Conservation (phyloP, 2,797 vertebrate genomes). For the Clamator glandarius region DNA sequence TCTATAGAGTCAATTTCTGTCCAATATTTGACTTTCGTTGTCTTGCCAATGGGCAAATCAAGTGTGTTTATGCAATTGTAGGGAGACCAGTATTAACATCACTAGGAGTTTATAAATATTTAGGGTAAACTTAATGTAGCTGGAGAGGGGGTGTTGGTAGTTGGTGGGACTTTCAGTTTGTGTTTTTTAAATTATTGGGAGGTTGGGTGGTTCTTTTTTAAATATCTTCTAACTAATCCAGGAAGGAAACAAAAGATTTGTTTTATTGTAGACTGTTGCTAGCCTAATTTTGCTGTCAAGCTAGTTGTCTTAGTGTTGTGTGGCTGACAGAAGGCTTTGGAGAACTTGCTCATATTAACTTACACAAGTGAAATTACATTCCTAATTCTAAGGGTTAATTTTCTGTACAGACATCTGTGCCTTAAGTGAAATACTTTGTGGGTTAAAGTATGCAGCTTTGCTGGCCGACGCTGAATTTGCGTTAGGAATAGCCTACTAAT, state of each 20-base stretch:
- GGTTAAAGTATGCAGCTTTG: not conserved
- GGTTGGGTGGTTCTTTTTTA: not conserved
- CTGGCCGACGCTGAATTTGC: not conserved
- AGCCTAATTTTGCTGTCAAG: rapidly evolving
- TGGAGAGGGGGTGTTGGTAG: not conserved
- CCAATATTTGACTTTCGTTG: not conserved
- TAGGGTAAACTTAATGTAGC: not conserved
- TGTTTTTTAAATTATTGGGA: not conserved
- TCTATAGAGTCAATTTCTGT: not conserved
- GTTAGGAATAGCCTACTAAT: not conserved
- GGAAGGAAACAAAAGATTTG: not conserved
- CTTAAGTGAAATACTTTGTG: not conserved
- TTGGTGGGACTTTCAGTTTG: not conserved
- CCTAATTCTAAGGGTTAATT: not conserved
- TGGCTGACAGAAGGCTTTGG: not conserved
- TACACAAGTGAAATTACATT: not conserved
- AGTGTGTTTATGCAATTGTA: not conserved
- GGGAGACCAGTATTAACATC: not conserved
- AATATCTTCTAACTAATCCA: not conserved
- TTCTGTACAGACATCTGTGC: not conserved
- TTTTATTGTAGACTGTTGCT: not conserved
- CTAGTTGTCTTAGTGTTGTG: not conserved
- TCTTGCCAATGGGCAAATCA: not conserved
- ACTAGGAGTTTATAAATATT: not conserved
- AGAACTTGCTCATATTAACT: not conserved